Conservation (phyloP, 2,797 vertebrate genomes). For the Rhynchonycteris naso region DNA sequence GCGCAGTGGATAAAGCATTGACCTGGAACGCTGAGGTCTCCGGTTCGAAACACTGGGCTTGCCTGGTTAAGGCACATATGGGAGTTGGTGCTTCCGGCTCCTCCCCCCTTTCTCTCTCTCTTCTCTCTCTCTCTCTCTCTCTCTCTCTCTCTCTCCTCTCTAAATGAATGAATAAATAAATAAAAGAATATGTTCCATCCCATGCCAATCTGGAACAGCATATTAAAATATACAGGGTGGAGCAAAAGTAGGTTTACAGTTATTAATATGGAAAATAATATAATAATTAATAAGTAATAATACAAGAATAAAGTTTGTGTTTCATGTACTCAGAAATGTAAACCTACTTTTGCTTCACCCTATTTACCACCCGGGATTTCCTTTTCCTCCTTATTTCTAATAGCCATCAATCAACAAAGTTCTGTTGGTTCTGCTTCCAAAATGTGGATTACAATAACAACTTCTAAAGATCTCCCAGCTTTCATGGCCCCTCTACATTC, state of each 20-base stretch:
- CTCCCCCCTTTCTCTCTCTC: too few species aligned
- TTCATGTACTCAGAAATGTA: neutral
- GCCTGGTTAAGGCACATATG: too few species aligned
- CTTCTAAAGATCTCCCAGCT: neutral
- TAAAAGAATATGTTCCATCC: too few species aligned
- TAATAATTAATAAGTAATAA: neutral
- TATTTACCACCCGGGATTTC: neutral
- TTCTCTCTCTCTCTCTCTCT: too few species aligned
- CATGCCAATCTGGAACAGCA: too few species aligned
- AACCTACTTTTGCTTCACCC: neutral
- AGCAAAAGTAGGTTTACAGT: neutral
- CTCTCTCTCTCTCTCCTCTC: too few species aligned
- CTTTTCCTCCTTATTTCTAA: neutral
- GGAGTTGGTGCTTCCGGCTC: too few species aligned
- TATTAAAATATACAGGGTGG: neutral
- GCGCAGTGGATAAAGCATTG: too few species aligned
- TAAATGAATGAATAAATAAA: too few species aligned
- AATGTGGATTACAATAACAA: neutral
- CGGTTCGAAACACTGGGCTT: too few species aligned
- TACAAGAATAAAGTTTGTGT: neutral
- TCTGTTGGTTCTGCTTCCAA: constrained; percentile 13
- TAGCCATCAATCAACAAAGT: neutral
- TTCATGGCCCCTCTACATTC: neutral
- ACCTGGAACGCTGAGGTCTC: too few species aligned
- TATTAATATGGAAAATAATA: neutral